phyloP scores from a whole-genome alignment of 2,797 vertebrate species.

The Cetoscarus ocellatus region DNA sequence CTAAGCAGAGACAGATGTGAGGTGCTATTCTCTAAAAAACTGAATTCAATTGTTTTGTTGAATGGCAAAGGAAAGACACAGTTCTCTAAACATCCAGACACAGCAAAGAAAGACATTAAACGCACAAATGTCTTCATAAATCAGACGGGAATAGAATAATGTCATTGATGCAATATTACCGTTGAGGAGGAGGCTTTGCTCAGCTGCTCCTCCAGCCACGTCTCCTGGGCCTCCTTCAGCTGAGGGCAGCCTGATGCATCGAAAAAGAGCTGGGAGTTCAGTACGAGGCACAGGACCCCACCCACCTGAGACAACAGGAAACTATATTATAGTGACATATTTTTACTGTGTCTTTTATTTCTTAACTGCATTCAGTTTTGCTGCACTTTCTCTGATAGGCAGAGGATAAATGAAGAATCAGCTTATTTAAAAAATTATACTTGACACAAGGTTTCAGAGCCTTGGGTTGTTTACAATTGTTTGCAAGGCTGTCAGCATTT shows the following conservation, averaged over 20 bases:
- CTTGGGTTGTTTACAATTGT: too few relatives aligned
- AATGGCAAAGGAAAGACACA: background rate
- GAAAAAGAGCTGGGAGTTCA: constrained; percentile 95
- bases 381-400: too few relatives aligned
- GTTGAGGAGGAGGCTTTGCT: constrained; percentile 67
- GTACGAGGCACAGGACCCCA: constrained; percentile 93
- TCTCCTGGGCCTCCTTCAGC: constrained; percentile 89
- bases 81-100: constrained; percentile 14
- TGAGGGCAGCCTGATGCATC: constrained; percentile 89
- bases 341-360: too few relatives aligned
- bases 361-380: too few relatives aligned
- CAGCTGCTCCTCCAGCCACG: constrained; percentile 93
- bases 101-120: constrained; percentile 5
- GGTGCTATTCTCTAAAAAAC: background rate
- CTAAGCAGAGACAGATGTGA: constrained; percentile 49
- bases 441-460: too few relatives aligned
- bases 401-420: too few relatives aligned
- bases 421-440: too few relatives aligned
- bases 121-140: constrained; percentile 9
- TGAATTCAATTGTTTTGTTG: constrained; percentile 20
- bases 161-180: constrained; percentile 46
- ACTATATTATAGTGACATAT: too few relatives aligned
- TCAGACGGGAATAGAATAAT: constrained; percentile 9
- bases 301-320: constrained; percentile 78
- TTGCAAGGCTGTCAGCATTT: too few relatives aligned